A percentile compares a stretch with the other conserved stretches of the same genome.
Evolutionary conservation across 2,888 invertebrate species (phyloP).

Genomic region (Notodromas monacha): DNA sequence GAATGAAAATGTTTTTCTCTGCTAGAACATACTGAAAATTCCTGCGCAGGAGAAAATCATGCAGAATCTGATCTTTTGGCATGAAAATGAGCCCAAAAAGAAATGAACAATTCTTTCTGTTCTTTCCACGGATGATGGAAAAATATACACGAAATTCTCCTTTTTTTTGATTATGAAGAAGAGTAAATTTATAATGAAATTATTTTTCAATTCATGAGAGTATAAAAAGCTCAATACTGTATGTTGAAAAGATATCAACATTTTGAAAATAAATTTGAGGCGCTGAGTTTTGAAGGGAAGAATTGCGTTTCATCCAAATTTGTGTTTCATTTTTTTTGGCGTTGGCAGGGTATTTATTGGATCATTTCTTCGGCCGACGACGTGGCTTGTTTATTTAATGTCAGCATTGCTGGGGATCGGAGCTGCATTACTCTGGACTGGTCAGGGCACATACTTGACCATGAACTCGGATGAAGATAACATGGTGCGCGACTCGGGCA

Average conservation of each 20-base stretch:
- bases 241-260: neutral
- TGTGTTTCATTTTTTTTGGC: constrained; percentile 6
- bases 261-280: neutral
- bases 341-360: constrained; percentile 48
- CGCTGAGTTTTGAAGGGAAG: neutral
- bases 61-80: no score
- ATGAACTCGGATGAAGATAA: constrained; percentile 56
- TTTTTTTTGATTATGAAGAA: no score
- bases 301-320: constrained; percentile 2
- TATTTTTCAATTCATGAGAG: no score
- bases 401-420: constrained; percentile 62
- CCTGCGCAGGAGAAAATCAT: no score
- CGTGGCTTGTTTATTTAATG: constrained; percentile 46
- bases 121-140: no score
- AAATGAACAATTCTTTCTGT: no score
- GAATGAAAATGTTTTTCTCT: no score
- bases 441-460: constrained; percentile 67
- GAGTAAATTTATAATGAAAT: no score
- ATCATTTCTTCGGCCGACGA: constrained; percentile 48
- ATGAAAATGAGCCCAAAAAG: no score
- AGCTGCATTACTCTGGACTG: constrained; percentile 82
- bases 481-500: constrained; percentile 67
- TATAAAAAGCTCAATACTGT: no score
- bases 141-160: no score
- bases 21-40: no score